Conservation (phyloP, 2,888 invertebrate genomes). For the Desoria tigrina region DNA sequence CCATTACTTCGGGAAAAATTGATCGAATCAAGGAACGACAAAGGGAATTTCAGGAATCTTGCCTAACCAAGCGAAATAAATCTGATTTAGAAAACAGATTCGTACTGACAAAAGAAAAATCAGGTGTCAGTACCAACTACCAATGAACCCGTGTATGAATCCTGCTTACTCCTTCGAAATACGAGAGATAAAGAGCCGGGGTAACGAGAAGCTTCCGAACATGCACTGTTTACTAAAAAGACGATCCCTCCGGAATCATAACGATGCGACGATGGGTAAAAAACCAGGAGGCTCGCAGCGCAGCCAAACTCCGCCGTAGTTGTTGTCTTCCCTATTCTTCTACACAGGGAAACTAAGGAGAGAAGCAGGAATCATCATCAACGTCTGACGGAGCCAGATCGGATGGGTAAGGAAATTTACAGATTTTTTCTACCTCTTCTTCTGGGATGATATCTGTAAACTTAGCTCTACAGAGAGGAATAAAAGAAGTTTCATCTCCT, state of each 20-base stretch:
- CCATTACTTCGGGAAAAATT: too few relatives aligned
- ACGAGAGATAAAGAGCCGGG: not conserved
- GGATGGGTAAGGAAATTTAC: not conserved
- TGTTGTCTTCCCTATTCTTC: not conserved
- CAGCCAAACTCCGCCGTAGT: not conserved
- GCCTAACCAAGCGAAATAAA: constrained; percentile 15
- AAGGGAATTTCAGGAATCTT: not conserved
- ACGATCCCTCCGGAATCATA: constrained; percentile 14
- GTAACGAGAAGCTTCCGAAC: constrained; percentile 2
- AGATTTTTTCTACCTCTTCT: not conserved
- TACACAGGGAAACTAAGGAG: not conserved
- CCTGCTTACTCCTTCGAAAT: not conserved
- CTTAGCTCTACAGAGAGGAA: too few relatives aligned
- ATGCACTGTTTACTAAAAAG: constrained; percentile 22
- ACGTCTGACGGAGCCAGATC: not conserved
- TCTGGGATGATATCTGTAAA: not conserved
- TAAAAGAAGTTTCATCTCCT: constrained; percentile 1
- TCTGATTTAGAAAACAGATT: constrained; percentile 20
- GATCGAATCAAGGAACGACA: constrained; percentile 12
- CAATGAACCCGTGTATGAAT: not conserved
- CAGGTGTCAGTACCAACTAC: constrained; percentile 18
- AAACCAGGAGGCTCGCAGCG: not conserved
- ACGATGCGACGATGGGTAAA: constrained; percentile 14
- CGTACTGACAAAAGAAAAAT: constrained; percentile 18
- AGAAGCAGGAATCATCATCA: constrained; percentile 8